phyloP scores from a whole-genome alignment of 2,888 invertebrate genomes.

The Drosophila monieri region DNA sequence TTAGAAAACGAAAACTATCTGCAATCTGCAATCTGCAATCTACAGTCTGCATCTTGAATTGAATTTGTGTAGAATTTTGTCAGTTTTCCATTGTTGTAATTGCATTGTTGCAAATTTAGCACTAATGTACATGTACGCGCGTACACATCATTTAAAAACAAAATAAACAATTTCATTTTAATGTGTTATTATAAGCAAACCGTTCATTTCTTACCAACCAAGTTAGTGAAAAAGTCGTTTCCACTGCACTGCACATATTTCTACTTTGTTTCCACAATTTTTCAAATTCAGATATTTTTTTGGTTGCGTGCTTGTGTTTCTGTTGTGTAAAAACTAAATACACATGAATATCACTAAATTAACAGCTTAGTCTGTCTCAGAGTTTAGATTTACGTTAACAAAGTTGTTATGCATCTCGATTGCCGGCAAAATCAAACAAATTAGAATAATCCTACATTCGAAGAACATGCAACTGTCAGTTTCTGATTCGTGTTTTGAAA shows the following conservation, averaged over 20 bases:
- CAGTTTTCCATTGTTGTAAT: conserved; percentile 56
- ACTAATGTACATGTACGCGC: conserved; percentile 12
- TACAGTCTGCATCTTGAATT: conserved; percentile 2
- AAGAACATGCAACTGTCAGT: conserved; percentile 60
- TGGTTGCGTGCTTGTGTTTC: conserved; percentile 19
- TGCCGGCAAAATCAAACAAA: conserved; percentile 17
- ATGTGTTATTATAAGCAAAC: conserved; percentile 74
- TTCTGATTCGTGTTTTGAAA: conserved; percentile 15
- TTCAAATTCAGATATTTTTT: conserved; percentile 16
- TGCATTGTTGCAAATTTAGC: conserved; percentile 45
- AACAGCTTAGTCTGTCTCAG: conserved; percentile 9
- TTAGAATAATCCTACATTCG: conserved; percentile 48
- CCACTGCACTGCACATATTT: conserved; percentile 2
- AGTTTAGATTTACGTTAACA: conserved; percentile 38
- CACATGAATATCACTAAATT: conserved; percentile 25
- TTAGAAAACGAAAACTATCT: conserved; percentile 4
- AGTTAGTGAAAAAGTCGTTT: conserved; percentile 62
- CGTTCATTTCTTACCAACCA: conserved; percentile 75
- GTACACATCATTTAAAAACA: conserved; percentile 15
- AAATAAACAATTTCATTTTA: conserved; percentile 11
- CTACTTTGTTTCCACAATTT: conserved; percentile 35
- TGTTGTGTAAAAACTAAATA: conserved; percentile 18
- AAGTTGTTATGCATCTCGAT: conserved; percentile 24
- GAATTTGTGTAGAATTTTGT: conserved; percentile 16
- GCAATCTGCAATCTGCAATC: too few relatives aligned